Base-by-base conservation (phyloP, 2,888 invertebrate species). In the Volucella bombylans region DNA sequence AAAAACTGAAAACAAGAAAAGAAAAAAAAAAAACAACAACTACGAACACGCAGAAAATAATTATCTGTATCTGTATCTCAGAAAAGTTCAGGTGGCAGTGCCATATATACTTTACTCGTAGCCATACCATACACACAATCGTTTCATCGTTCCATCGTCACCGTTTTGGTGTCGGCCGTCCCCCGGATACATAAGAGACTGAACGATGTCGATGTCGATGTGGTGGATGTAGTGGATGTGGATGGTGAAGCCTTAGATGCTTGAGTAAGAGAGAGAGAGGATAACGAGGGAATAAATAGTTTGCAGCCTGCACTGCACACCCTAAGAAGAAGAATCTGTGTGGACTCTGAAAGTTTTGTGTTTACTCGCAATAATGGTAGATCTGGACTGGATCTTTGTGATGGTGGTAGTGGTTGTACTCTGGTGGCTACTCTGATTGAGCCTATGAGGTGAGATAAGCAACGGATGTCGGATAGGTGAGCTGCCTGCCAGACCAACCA, bases 51-150 rank as follows among this genome's bases (percentile, higher is more conserved):
- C 76, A 85, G 85, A 67, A 69, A 83, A 83, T 73, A 74, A 79
- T 80, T 76, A 80, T 83, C 80, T 83, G 82, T 82, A 69, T 68
- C 73, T 76, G 76, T 81, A 81, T 81, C 85, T 85, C 71, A 62
- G 69, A 74, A 77, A 82, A 71, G 15, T 74, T 82, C 82, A 82
- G 69, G 73, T 79, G 68, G 50, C 57, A 55, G 14, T 39, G 50
- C 31, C 31, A 31, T 31, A 31, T 31, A 31, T 31, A 31, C n/a
- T 38, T 12, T n/a, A 55, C 38, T 50, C 15, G 62, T n/a, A 55
- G 55, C 38, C 31, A 31, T 31, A 31, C 39, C 23, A 43, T 52
- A 69, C 45, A 64, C 69, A 64, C 54, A 74, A 54, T 68, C 41
- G 68, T 76, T 54, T 59, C 57, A 39, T 39, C 57, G 15, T 15